phyloP scores from a whole-genome alignment of 1,140 invertebrate genomes.

The Cherax quadricarinatus region DNA sequence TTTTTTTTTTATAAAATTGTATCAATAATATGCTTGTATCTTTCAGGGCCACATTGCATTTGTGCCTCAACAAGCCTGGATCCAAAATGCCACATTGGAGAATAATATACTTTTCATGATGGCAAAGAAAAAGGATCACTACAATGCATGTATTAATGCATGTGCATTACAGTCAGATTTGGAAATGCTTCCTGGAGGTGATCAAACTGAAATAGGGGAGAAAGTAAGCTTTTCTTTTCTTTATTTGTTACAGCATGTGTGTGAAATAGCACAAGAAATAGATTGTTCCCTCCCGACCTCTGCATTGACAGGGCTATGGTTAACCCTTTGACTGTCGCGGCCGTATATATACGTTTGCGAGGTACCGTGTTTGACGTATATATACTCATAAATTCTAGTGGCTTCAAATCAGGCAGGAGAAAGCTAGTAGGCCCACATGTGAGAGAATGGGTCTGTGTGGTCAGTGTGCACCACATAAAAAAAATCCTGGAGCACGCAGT shows the following conservation, averaged over 20 bases:
- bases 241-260: neutral
- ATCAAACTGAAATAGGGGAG: slow-evolving; percentile 94
- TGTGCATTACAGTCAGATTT: slow-evolving; percentile 91
- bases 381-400: too few species aligned
- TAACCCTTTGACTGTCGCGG: too few species aligned
- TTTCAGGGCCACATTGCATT: slow-evolving; percentile 46
- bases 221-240: slow-evolving; percentile 78
- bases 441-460: too few species aligned
- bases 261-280: neutral
- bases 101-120: slow-evolving; percentile 82
- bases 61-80: slow-evolving; percentile 79
- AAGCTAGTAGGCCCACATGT: too few species aligned
- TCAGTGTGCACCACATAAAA: too few species aligned
- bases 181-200: slow-evolving; percentile 90
- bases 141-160: slow-evolving; percentile 88
- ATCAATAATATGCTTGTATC: neutral
- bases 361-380: too few species aligned
- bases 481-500: too few species aligned
- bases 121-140: slow-evolving; percentile 82
- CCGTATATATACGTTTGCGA: too few species aligned
- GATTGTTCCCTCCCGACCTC: neutral
- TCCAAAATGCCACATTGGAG: slow-evolving; percentile 78
- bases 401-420: too few species aligned
- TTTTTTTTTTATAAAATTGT: too few species aligned
- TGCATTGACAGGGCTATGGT: neutral